phyloP scores from a whole-genome alignment of 2,888 invertebrate genomes.

The Panzeria rudis region DNA sequence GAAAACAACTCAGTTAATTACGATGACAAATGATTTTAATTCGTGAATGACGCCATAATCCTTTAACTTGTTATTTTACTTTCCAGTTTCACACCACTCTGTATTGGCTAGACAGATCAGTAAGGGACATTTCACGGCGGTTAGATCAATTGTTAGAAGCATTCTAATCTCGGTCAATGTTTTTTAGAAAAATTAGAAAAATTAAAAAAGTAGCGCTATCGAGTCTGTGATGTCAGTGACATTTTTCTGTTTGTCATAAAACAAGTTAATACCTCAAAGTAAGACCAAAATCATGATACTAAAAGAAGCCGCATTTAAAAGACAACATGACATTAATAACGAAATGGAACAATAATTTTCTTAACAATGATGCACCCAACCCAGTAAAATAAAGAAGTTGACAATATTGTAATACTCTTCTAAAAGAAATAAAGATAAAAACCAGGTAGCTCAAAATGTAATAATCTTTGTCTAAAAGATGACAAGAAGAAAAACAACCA shows the following conservation, averaged over 20 bases:
- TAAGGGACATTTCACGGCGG: slow-evolving; percentile 41
- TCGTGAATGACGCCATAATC: slow-evolving; percentile 53
- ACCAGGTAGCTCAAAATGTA: slow-evolving; percentile 54
- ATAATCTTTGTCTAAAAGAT: slow-evolving; percentile 30
- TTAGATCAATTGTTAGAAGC: slow-evolving; percentile 54
- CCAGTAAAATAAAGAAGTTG: slow-evolving; percentile 54
- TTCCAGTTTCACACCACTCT: slow-evolving; percentile 52
- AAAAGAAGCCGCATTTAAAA: slow-evolving; percentile 60
- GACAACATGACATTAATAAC: slow-evolving; percentile 51
- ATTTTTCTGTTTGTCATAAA: slow-evolving; percentile 57
- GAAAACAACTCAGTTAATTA: slow-evolving; percentile 62
- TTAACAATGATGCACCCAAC: slow-evolving; percentile 23
- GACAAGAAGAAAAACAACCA: slow-evolving; percentile 23
- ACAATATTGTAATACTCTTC: slow-evolving; percentile 58
- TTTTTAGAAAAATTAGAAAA: slow-evolving; percentile 24
- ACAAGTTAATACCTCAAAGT: slow-evolving; percentile 66
- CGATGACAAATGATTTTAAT: slow-evolving; percentile 66
- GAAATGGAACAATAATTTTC: slow-evolving; percentile 39
- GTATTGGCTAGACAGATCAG: neutral
- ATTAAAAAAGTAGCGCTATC: slow-evolving; percentile 28
- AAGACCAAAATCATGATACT: slow-evolving; percentile 28
- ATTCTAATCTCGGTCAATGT: slow-evolving; percentile 32
- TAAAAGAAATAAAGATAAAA: slow-evolving; percentile 39
- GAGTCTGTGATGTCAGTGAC: slow-evolving; percentile 58
- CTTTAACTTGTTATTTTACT: slow-evolving; percentile 53